These are phyloP conservation scores for Coccyzus lansbergi DNA, from an alignment of 2,797 vertebrate species.

Conservation along the genomic window DNA sequence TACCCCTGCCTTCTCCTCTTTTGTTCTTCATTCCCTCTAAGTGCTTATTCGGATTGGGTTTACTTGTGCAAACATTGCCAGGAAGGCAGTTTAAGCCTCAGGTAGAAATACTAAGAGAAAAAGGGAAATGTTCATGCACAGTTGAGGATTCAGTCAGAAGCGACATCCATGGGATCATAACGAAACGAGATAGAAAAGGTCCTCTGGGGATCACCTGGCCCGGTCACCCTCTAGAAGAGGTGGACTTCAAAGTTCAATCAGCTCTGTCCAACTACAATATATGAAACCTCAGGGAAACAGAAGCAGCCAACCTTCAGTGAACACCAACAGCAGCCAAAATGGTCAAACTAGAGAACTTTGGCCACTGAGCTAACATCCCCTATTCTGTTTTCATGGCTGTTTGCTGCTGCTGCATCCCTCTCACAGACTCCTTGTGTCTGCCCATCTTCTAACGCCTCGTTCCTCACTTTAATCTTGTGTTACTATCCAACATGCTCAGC, in stretches of 20 bases:
- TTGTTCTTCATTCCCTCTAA: background rate
- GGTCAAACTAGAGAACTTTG: background rate
- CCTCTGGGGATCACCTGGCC: background rate
- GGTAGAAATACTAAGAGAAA: background rate
- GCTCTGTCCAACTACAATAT: background rate
- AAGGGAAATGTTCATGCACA: background rate
- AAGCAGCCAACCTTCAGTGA: background rate
- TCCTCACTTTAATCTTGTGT: fast-evolving
- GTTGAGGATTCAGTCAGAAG: background rate
- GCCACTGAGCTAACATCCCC: background rate
- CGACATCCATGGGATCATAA: background rate
- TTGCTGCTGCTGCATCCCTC: background rate
- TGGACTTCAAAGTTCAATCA: background rate
- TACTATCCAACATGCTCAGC: background rate
- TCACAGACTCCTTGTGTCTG: background rate
- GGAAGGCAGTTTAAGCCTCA: background rate
- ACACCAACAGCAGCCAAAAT: background rate
- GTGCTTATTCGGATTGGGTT: background rate
- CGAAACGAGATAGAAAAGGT: background rate
- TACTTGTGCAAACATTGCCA: background rate
- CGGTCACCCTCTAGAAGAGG: background rate
- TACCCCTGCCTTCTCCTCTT: background rate
- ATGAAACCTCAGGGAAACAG: background rate
- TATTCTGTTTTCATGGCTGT: fast-evolving
- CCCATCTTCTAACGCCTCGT: background rate